These are phyloP conservation scores for Spinibarbus caldwelli DNA, from an alignment of 2,797 vertebrate species.

Conservation along the genomic window DNA sequence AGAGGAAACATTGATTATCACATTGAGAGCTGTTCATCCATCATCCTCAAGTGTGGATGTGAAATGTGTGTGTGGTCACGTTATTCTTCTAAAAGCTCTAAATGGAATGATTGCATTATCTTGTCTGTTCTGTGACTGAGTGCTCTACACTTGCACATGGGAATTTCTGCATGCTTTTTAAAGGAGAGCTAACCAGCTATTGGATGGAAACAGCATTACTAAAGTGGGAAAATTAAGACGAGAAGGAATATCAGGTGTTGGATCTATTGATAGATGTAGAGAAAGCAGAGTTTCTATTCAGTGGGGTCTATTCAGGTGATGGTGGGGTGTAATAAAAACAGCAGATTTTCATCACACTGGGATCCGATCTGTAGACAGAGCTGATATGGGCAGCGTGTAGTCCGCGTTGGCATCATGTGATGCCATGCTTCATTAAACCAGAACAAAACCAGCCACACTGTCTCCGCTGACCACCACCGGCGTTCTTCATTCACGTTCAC, in stretches of 20 bases:
- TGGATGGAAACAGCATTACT: slow-evolving; percentile 63
- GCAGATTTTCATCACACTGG: slow-evolving; percentile 56
- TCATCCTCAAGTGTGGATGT: slow-evolving; percentile 59
- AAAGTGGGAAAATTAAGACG: slow-evolving; percentile 58
- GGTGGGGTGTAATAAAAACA: slow-evolving; percentile 34
- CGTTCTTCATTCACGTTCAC: slow-evolving; percentile 54
- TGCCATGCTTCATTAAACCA: slow-evolving; percentile 67
- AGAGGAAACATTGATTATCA: slow-evolving; percentile 73
- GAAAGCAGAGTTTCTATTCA: slow-evolving; percentile 53
- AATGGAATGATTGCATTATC: slow-evolving; percentile 49
- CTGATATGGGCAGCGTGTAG: slow-evolving; percentile 53
- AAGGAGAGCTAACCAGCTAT: slow-evolving; percentile 59
- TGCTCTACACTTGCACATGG: slow-evolving; percentile 17
- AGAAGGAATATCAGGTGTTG: slow-evolving; percentile 67
- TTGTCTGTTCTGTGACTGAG: slow-evolving; percentile 1
- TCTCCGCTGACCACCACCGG: slow-evolving; percentile 58
- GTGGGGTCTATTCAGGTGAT: slow-evolving; percentile 49
- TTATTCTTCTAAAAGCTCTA: slow-evolving; percentile 47
- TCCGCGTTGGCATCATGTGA: slow-evolving; percentile 59
- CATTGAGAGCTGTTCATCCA: slow-evolving; percentile 70
- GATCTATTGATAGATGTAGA: slow-evolving; percentile 60
- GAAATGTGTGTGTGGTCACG: slow-evolving; percentile 32
- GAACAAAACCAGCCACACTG: slow-evolving; percentile 64
- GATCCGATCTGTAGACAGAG: slow-evolving; percentile 51
- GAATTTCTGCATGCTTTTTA: slow-evolving; percentile 48